phyloP scores from a whole-genome alignment of 2,797 vertebrate species.

The Gymnothorax javanicus region DNA sequence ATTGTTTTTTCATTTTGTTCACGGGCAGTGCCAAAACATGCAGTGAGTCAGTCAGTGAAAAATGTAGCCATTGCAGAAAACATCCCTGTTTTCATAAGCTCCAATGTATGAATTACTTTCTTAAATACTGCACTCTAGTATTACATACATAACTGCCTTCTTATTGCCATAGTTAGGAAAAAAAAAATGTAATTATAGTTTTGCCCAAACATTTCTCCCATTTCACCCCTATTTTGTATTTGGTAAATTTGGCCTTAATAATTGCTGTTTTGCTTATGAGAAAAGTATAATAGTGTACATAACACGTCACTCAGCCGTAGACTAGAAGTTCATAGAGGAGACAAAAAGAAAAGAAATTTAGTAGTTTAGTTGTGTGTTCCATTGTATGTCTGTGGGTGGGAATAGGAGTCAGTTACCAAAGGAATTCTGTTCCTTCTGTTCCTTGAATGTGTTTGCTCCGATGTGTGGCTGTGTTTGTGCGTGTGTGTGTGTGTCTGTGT shows the following conservation, averaged over 20 bases:
- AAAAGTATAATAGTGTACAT: background rate
- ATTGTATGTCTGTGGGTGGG: background rate
- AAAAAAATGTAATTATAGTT: conserved; percentile 1
- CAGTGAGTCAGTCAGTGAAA: background rate
- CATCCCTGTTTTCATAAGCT: conserved; percentile 4
- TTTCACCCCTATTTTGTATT: background rate
- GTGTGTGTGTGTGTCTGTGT: too few relatives aligned
- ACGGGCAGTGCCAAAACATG: background rate
- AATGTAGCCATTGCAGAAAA: background rate
- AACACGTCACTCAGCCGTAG: background rate
- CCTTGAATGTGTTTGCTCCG: conserved; percentile 59
- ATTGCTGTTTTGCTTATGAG: background rate
- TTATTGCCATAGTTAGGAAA: background rate
- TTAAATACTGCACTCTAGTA: background rate
- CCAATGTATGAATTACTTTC: background rate
- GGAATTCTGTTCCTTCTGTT: conserved; percentile 45
- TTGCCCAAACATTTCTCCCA: background rate
- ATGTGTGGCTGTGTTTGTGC: conserved; percentile 58
- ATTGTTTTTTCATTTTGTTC: background rate
- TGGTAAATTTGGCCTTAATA: background rate
- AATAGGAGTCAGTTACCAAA: background rate
- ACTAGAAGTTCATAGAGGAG: background rate
- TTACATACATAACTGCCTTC: conserved; percentile 3
- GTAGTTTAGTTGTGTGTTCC: background rate
- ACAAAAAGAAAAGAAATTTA: background rate